Conservation (phyloP, 2,113 vertebrate genomes). For the Picathartes gymnocephalus region DNA sequence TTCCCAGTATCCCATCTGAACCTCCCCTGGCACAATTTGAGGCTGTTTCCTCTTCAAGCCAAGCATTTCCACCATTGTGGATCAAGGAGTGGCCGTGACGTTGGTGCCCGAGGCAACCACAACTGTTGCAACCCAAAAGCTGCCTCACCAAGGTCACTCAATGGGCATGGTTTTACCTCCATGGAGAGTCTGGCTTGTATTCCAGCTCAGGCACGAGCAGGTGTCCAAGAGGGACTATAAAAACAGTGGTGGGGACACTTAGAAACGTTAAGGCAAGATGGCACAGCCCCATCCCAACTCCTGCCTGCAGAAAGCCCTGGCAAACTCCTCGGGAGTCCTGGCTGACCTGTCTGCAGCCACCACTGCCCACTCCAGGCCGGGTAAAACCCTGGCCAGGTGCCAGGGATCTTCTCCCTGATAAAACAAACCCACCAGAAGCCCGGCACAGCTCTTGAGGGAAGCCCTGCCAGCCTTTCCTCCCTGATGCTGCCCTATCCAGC, state of each 20-base stretch:
- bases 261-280: not conserved
- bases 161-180: not conserved
- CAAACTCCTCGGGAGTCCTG: not conserved
- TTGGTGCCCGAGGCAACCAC: not conserved
- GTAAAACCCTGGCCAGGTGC: not conserved
- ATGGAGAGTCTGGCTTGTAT: not conserved
- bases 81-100: rapidly evolving
- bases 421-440: not conserved
- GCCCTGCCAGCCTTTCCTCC: not conserved
- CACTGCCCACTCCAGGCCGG: not conserved
- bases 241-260: not conserved
- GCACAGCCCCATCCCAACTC: not conserved
- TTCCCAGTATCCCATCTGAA: not conserved
- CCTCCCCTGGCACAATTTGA: not conserved
- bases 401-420: not conserved
- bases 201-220: not conserved
- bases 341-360: not conserved
- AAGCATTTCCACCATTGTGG: not conserved
- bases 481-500: not conserved
- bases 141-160: not conserved
- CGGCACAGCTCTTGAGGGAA: not conserved
- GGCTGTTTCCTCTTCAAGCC: rapidly evolving
- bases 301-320: not conserved
- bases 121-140: not conserved
- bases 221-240: not conserved